Evolutionary conservation across 2,113 vertebrate genomes (phyloP).

Genomic region (Mesocricetus auratus): DNA sequence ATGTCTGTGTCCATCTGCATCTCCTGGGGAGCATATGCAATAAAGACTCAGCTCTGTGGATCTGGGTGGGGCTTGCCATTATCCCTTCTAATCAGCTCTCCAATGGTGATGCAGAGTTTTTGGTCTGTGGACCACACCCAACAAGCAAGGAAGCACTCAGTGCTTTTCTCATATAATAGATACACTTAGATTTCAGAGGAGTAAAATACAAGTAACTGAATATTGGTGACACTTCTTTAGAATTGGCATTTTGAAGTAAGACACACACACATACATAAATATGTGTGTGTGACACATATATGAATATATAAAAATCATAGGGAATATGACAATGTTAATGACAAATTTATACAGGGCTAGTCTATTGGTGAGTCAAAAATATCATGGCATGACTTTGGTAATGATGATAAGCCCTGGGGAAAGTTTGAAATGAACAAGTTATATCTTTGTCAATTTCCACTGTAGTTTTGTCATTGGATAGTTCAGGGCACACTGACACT

Average conservation of each 20-base stretch:
- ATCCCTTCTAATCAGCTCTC: background rate
- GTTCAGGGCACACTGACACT: background rate
- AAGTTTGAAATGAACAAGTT: slow-evolving; percentile 16
- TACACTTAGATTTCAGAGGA: background rate
- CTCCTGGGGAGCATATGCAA: background rate
- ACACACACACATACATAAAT: background rate
- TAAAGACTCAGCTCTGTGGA: background rate
- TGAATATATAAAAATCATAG: background rate
- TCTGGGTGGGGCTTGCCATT: background rate
- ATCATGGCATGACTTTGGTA: background rate
- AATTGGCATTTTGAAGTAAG: slow-evolving; percentile 34
- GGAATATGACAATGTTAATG: background rate
- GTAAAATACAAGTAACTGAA: slow-evolving; percentile 4
- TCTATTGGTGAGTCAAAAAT: background rate
- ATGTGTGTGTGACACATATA: too few species aligned
- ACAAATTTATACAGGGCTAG: background rate
- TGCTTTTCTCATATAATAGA: background rate
- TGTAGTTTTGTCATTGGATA: background rate
- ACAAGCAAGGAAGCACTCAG: background rate
- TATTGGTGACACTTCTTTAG: background rate
- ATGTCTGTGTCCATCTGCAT: background rate
- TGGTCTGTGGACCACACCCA: background rate
- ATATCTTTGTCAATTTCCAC: background rate
- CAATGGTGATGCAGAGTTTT: background rate
- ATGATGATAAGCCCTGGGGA: background rate